Base-by-base conservation (phyloP, 2,797 vertebrate genomes). In the Okamejei kenojei region DNA sequence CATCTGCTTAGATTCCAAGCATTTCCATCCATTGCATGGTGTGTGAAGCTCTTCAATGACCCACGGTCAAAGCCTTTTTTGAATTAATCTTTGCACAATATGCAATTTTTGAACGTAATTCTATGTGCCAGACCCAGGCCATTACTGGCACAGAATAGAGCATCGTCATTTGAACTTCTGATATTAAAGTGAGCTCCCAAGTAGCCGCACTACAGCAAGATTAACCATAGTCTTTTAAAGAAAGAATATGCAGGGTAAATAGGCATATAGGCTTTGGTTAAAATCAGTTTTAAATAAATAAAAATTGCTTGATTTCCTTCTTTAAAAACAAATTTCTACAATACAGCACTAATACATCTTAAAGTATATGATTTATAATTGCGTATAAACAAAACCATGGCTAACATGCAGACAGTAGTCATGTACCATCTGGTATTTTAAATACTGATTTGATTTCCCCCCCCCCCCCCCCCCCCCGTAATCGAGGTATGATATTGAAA, bases 371-470 rank as follows among this genome's bases (percentile, higher is more conserved):
- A 65, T 68, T 88, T 88, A 68, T 68, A 88, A 68, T 68, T 68
- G n/a, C 10, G 54, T 35, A 88, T 88, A 88, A 63, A 88, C 63
- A 88, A 88, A 88, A 23, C 21, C 15, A 32, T 88, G 61, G 29
- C 68, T 88, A 65, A 88, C n/a, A 65, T 19, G 58, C 32, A 86
- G 1, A 32, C 17, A 29, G 61, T 65, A 88, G 7, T 65, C 58
- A 19, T 88, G 13, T 32, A 19, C 6, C 61, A 88, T n/a, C 29
- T 88, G 19, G n/a, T 88, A 88, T 88, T 68, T 32, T 88, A 65
- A 68, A 88, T 88, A 68, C 61, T 88, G 84, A 35, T 32, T 88
- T 68, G n/a, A 88, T 88, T 88, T 65, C 82, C n/a, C 54, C 58
- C 29, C 54, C 11, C 29, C 65, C 65, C 65, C 61, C 29, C 58